Percentiles rank a stretch among this genome's conserved stretches.
Evolutionary conservation across 1,140 invertebrate species (phyloP).

Genomic region (Calephelis virginiensis): DNA sequence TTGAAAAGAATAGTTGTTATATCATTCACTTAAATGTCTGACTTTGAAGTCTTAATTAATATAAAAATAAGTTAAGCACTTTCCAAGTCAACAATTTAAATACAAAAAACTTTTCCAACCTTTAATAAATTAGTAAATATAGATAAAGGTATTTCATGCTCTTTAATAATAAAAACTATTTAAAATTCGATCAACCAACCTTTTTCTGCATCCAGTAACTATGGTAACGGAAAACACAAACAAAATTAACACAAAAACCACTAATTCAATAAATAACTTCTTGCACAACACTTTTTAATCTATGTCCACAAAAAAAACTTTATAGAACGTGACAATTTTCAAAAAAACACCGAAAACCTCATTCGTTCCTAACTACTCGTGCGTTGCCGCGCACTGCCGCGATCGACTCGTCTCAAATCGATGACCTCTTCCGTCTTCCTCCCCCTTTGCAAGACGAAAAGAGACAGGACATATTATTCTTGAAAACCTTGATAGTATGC

Average conservation of each 20-base stretch:
- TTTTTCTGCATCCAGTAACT: neutral
- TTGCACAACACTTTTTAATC: slow-evolving; percentile 5
- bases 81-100: too few relatives aligned
- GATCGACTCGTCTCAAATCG: slow-evolving; percentile 26
- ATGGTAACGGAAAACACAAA: slow-evolving; percentile 12
- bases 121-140: too few relatives aligned
- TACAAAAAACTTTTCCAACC: too few relatives aligned
- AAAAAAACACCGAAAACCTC: slow-evolving; percentile 35
- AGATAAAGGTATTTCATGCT: too few relatives aligned
- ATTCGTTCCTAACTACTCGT: slow-evolving; percentile 39
- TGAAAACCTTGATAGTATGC: slow-evolving; percentile 29
- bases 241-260: slow-evolving; percentile 1
- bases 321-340: slow-evolving; percentile 25
- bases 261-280: slow-evolving; percentile 7
- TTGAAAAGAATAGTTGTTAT: too few relatives aligned
- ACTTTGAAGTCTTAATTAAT: too few relatives aligned
- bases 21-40: too few relatives aligned
- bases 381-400: slow-evolving; percentile 38
- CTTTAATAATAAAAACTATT: too few relatives aligned
- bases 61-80: too few relatives aligned
- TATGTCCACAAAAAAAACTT: slow-evolving; percentile 22
- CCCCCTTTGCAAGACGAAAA: slow-evolving; percentile 17
- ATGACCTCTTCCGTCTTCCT: slow-evolving; percentile 30
- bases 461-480: slow-evolving; percentile 25
- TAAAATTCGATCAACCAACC: neutral